A percentile compares a stretch with the other conserved stretches of the same genome.
Evolutionary conservation across 64 coral and sea anemone genomes (phyloP).

Genomic region (Montipora capricornis): DNA sequence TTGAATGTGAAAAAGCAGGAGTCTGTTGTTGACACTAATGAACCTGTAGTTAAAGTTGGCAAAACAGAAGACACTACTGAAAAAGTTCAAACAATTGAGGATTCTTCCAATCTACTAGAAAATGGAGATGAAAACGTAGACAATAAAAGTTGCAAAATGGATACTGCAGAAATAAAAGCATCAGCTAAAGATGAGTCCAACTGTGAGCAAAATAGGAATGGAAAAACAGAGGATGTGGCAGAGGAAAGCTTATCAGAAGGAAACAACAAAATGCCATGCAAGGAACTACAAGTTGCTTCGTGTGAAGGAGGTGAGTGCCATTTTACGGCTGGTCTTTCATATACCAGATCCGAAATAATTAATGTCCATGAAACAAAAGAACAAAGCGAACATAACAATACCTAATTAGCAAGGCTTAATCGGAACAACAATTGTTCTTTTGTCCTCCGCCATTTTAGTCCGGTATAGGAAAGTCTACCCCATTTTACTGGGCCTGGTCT

Average conservation of each 20-base stretch:
- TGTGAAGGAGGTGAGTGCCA: conserved; percentile 18
- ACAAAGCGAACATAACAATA: no score
- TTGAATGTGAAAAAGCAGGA: neutral
- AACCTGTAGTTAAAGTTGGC: neutral
- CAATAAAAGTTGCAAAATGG: neutral
- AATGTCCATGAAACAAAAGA: no score
- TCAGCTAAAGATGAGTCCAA: neutral
- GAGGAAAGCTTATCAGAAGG: neutral
- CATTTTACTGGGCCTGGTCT: no score
- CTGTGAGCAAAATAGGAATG: neutral
- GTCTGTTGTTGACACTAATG: neutral
- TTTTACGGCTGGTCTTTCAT: neutral
- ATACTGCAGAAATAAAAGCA: neutral
- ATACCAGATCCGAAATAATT: no score
- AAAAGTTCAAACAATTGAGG: neutral
- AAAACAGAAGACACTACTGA: neutral
- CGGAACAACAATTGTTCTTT: no score
- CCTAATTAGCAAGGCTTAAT: no score
- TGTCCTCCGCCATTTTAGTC: no score
- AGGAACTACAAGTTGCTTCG: neutral
- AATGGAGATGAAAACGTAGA: conserved; percentile 1
- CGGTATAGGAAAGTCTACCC: no score
- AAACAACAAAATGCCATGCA: neutral
- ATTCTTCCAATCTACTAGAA: neutral
- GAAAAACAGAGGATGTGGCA: neutral